Evolutionary conservation across 2,797 vertebrate species (phyloP).

Genomic region (Phoxinus dragarum): DNA sequence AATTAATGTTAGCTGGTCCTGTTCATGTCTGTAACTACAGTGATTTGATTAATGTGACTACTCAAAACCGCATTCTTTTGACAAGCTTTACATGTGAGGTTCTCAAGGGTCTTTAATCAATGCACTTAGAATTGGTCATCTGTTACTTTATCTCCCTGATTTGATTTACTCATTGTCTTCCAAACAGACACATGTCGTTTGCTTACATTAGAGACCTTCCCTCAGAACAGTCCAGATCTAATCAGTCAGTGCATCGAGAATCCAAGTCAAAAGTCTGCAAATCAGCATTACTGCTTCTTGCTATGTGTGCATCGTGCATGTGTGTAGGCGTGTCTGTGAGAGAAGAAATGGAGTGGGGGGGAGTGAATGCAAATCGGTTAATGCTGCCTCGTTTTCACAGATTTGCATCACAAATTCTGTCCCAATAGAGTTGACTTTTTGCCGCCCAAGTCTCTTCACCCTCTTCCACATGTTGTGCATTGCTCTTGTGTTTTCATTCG

Average conservation of each 20-base stretch:
- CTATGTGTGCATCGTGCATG: slow-evolving; percentile 24
- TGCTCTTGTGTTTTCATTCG: slow-evolving; percentile 11
- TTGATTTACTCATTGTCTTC: background rate
- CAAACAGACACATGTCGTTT: background rate
- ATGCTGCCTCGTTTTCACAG: slow-evolving; percentile 39
- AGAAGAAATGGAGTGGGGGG: slow-evolving; percentile 33
- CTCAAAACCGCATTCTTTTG: background rate
- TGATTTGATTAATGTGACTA: background rate
- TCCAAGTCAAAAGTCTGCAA: slow-evolving; percentile 11
- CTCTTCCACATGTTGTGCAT: slow-evolving; percentile 24
- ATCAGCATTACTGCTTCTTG: slow-evolving; percentile 24
- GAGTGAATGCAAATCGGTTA: slow-evolving; percentile 51
- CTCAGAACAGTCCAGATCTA: slow-evolving; percentile 6
- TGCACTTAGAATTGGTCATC: slow-evolving; percentile 14
- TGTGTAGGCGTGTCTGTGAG: slow-evolving; percentile 23
- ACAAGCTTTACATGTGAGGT: background rate
- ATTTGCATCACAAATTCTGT: slow-evolving; percentile 61
- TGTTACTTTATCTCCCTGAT: slow-evolving; percentile 26
- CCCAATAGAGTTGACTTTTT: slow-evolving; percentile 30
- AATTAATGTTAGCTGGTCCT: background rate
- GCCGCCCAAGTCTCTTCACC: background rate
- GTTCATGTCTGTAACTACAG: background rate
- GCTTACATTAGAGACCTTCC: slow-evolving; percentile 16
- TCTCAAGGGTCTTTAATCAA: slow-evolving; percentile 15
- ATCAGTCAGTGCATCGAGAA: slow-evolving; percentile 2